These are phyloP conservation scores for Drosophila pruinosa DNA, from an alignment of 1,140 invertebrate genomes.

Conservation along the genomic window DNA sequence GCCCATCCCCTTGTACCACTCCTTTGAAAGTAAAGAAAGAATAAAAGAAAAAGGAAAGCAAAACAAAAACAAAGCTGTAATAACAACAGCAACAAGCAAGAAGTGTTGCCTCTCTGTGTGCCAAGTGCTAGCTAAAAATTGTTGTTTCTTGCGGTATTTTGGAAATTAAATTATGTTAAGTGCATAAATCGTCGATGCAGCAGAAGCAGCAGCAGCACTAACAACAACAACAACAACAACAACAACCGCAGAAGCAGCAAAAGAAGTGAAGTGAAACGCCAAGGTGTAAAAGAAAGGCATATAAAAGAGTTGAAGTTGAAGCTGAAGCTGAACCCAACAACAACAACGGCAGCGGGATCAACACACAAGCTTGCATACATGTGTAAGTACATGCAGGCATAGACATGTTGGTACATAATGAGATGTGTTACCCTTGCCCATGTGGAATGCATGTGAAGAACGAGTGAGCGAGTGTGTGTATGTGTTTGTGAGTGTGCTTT, in stretches of 20 bases:
- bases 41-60: constrained; percentile 46
- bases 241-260: constrained; percentile 7
- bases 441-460: constrained; percentile 4
- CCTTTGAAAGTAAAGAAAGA: constrained; percentile 11
- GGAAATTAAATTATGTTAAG: constrained; percentile 78
- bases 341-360: background rate
- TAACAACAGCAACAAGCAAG: constrained; percentile 39
- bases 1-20: background rate
- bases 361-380: background rate
- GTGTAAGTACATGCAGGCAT: background rate
- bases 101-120: constrained; percentile 38
- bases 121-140: constrained; percentile 57
- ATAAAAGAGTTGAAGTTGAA: constrained; percentile 43
- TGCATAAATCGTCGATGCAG: constrained; percentile 58
- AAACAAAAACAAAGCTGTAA: constrained; percentile 48
- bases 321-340: background rate
- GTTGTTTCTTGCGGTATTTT: constrained; percentile 58
- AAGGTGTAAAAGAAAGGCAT: constrained; percentile 33
- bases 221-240: constrained; percentile 2
- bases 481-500: constrained; percentile 34
- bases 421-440: constrained; percentile 30
- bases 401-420: constrained; percentile 45
- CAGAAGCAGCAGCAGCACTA: constrained; percentile 8
- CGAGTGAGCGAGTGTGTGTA: constrained; percentile 2
- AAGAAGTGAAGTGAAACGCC: constrained; percentile 29